These are phyloP conservation scores for Selenia dentaria DNA, from an alignment of 2,888 invertebrate genomes.

Conservation along the genomic window DNA sequence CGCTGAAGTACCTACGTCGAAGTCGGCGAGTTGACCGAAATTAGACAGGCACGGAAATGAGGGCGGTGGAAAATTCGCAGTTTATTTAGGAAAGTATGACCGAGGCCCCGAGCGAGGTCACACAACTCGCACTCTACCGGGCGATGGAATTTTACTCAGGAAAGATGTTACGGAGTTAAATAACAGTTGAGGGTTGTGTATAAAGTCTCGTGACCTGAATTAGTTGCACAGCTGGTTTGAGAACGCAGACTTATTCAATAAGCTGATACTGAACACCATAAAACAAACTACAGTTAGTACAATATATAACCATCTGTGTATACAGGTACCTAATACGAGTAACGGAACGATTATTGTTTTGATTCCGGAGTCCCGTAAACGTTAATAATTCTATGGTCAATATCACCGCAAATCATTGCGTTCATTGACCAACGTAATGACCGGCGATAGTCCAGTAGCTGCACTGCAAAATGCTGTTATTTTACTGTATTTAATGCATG, in stretches of 20 bases:
- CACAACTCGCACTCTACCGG: slow-evolving; percentile 9
- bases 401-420: slow-evolving; percentile 21
- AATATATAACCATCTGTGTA: too few relatives aligned
- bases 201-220: slow-evolving; percentile 2
- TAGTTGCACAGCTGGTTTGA: slow-evolving; percentile 5
- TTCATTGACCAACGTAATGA: slow-evolving; percentile 21
- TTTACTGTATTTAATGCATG: slow-evolving; percentile 28
- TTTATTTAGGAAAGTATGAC: slow-evolving; percentile 29
- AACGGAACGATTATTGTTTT: slow-evolving; percentile 2
- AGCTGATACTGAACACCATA: too few relatives aligned
- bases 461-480: slow-evolving; percentile 25
- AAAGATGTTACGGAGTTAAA: background rate
- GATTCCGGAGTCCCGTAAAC: slow-evolving; percentile 14
- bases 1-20: slow-evolving; percentile 33
- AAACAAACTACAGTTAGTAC: too few relatives aligned
- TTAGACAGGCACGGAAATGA: slow-evolving; percentile 44
- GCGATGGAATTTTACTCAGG: slow-evolving; percentile 17
- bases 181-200: background rate
- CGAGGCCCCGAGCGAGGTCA: slow-evolving; percentile 25
- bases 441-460: slow-evolving; percentile 21
- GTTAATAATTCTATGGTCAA: slow-evolving; percentile 5
- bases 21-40: slow-evolving; percentile 31
- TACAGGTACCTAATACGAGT: background rate
- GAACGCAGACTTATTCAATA: background rate
- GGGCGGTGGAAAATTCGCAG: slow-evolving; percentile 31